Conservation (phyloP, 2,113 vertebrate genomes). For the Cygnus atratus region DNA sequence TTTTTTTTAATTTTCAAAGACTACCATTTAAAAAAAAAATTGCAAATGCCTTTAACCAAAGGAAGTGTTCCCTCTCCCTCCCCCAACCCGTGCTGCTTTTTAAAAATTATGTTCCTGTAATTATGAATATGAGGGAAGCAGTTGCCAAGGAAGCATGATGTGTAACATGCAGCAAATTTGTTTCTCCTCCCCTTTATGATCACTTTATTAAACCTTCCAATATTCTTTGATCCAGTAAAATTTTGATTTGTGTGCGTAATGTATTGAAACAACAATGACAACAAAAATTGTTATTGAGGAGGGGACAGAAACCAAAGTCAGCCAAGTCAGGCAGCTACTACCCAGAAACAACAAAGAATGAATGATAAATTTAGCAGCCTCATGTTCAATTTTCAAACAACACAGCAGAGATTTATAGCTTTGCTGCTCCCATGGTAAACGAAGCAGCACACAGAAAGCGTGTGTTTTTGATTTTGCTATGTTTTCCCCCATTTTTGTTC, state of each 20-base stretch:
- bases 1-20: conserved; percentile 12
- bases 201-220: conserved; percentile 46
- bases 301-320: conserved; percentile 69
- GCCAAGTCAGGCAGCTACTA: conserved; percentile 68
- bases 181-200: conserved; percentile 42
- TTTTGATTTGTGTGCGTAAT: conserved; percentile 44
- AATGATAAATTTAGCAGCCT: conserved; percentile 79
- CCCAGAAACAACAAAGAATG: conserved; percentile 76
- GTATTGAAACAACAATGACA: conserved; percentile 38
- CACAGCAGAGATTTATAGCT: conserved; percentile 84
- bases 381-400: conserved; percentile 81
- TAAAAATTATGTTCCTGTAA: conserved; percentile 61
- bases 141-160: conserved; percentile 44
- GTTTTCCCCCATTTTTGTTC: conserved; percentile 77
- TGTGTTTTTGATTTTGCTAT: conserved; percentile 87
- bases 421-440: conserved; percentile 84
- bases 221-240: conserved; percentile 53
- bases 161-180: conserved; percentile 51
- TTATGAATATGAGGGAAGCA: conserved; percentile 65
- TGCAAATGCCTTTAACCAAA: conserved; percentile 28
- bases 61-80: conserved; percentile 22
- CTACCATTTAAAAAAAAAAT: not conserved
- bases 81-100: not conserved
- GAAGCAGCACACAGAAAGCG: conserved; percentile 80
- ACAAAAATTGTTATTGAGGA: conserved; percentile 56